phyloP scores from a whole-genome alignment of 2,797 vertebrate species.

The Cercopithecus petaurista region DNA sequence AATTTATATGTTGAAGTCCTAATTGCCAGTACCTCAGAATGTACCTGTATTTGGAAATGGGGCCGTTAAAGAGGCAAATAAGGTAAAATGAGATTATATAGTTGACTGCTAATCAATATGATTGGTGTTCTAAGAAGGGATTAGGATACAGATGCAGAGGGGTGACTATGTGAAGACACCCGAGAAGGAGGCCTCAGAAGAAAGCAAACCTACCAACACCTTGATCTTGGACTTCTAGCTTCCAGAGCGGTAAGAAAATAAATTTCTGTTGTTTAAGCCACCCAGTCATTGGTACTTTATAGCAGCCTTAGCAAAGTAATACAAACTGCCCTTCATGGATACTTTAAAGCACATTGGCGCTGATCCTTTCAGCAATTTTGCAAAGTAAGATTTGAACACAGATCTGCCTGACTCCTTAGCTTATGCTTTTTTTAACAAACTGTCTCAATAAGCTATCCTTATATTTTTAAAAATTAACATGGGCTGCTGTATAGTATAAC shows the following conservation, averaged over 20 bases:
- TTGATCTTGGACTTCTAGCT: background rate
- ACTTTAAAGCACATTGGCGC: background rate
- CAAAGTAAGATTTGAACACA: background rate
- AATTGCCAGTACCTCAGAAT: background rate
- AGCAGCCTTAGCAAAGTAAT: background rate
- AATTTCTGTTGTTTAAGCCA: background rate
- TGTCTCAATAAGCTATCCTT: background rate
- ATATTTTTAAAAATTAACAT: background rate
- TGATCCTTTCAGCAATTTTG: background rate
- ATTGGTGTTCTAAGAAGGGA: background rate
- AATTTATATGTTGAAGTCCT: background rate
- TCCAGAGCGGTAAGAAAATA: background rate
- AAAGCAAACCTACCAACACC: background rate
- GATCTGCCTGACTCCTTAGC: background rate
- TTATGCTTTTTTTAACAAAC: background rate
- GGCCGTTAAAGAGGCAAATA: background rate
- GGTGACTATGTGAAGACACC: background rate
- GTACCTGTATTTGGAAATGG: background rate
- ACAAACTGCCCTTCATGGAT: background rate
- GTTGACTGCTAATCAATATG: background rate
- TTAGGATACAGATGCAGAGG: background rate
- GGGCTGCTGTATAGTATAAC: background rate
- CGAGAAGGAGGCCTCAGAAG: background rate
- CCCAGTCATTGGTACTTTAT: background rate
- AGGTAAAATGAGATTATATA: background rate